phyloP scores from a whole-genome alignment of 2,797 vertebrate species.

The Chaetodon trifasciatus region DNA sequence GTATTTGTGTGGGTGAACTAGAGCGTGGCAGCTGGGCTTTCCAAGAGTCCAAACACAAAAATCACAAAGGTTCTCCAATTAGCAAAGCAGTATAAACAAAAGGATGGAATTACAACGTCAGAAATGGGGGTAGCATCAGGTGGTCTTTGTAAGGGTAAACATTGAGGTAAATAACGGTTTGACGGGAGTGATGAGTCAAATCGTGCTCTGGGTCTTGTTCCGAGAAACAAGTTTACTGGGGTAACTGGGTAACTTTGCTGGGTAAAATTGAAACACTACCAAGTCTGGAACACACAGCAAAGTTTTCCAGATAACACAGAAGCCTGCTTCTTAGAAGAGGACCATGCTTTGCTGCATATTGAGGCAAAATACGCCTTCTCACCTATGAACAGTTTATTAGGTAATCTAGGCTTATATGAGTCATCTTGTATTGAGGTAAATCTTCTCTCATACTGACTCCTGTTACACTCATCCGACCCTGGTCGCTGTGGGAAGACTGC shows the following conservation, averaged over 20 bases:
- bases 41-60: slow-evolving; percentile 65
- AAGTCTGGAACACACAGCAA: background rate
- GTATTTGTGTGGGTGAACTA: slow-evolving; percentile 76
- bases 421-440: slow-evolving; percentile 11
- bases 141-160: slow-evolving; percentile 58
- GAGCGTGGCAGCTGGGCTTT: slow-evolving; percentile 64
- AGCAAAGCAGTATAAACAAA: slow-evolving; percentile 62
- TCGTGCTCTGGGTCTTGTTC: background rate
- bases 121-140: slow-evolving; percentile 56
- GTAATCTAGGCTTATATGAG: slow-evolving; percentile 19
- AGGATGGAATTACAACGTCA: slow-evolving; percentile 37
- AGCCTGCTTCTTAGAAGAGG: background rate
- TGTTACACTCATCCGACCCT: slow-evolving; percentile 37
- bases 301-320: background rate
- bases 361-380: background rate
- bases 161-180: slow-evolving; percentile 65
- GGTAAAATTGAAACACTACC: background rate
- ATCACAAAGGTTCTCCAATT: slow-evolving; percentile 61
- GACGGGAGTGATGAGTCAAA: slow-evolving; percentile 64
- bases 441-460: background rate
- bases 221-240: slow-evolving; percentile 19
- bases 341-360: background rate
- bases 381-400: slow-evolving; percentile 20
- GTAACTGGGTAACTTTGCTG: slow-evolving; percentile 1
- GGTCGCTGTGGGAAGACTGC: background rate